Percentiles rank a stretch among this genome's conserved stretches.
Evolutionary conservation across 2,113 vertebrate species (phyloP).

Genomic region (Myodes glareolus): DNA sequence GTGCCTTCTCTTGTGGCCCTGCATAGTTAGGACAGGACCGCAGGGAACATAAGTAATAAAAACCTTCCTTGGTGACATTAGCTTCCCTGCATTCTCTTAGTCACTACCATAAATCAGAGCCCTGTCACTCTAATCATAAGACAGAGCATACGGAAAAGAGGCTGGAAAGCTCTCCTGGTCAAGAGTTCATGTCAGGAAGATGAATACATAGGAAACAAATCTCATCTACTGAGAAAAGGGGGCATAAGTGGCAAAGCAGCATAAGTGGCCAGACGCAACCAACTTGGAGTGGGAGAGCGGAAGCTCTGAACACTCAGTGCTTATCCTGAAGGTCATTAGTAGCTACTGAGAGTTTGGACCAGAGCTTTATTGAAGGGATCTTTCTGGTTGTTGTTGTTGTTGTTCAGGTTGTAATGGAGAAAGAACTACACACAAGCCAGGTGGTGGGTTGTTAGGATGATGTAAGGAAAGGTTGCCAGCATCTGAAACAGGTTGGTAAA

Average conservation of each 20-base stretch:
- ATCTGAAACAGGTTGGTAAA: neutral
- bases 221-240: neutral
- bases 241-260: no score
- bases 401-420: no score
- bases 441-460: neutral
- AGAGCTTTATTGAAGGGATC: neutral
- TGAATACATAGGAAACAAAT: neutral
- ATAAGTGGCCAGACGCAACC: neutral
- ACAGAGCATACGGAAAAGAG: neutral
- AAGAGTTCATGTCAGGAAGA: neutral
- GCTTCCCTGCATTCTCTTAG: neutral
- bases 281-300: neutral
- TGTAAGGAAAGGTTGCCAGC: neutral
- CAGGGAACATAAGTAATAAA: neutral
- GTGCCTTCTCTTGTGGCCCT: neutral
- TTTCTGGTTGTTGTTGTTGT: neutral
- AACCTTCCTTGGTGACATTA: neutral
- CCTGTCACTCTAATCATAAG: neutral
- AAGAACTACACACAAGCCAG: neutral
- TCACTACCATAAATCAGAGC: neutral
- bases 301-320: neutral
- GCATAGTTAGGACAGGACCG: accelerated
- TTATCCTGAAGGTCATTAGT: neutral
- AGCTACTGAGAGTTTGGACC: neutral
- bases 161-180: neutral